Conservation (phyloP, 2,797 vertebrate genomes). For the Coregonus sp. region DNA sequence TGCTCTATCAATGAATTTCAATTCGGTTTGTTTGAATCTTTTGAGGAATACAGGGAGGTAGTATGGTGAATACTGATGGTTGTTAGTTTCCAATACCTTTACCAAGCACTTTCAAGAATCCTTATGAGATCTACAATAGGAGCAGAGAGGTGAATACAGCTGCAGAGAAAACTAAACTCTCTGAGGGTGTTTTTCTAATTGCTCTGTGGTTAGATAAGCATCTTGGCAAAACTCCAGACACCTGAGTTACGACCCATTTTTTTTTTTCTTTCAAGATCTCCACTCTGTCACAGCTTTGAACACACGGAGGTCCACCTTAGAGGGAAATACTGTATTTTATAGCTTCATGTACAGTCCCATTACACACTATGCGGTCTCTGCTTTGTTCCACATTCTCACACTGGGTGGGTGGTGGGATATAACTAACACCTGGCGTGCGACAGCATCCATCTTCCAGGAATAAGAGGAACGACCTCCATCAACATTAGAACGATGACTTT, state of each 20-base stretch:
- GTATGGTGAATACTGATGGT: background rate
- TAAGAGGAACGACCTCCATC: constrained; percentile 27
- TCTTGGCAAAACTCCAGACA: constrained; percentile 59
- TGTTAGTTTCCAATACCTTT: background rate
- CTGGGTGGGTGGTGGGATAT: background rate
- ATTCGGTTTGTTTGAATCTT: background rate
- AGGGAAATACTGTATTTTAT: constrained; percentile 43
- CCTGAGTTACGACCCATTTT: constrained; percentile 54
- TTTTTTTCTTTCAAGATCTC: constrained; percentile 29
- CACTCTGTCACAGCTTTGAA: constrained; percentile 44
- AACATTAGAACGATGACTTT: constrained; percentile 64
- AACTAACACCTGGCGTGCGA: background rate
- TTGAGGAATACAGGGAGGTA: background rate
- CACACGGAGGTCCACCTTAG: constrained; percentile 36
- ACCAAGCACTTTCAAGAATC: background rate
- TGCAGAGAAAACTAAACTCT: constrained; percentile 41
- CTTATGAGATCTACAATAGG: background rate
- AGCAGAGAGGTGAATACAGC: constrained; percentile 37
- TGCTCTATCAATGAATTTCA: background rate
- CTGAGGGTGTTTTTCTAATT: constrained; percentile 56
- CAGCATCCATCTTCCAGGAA: background rate
- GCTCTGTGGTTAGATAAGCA: constrained; percentile 58
- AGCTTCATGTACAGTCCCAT: constrained; percentile 36
- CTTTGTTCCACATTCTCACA: background rate
- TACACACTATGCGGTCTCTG: constrained; percentile 36